phyloP scores from a whole-genome alignment of 2,888 invertebrate genomes.

The Helobdella robusta region DNA sequence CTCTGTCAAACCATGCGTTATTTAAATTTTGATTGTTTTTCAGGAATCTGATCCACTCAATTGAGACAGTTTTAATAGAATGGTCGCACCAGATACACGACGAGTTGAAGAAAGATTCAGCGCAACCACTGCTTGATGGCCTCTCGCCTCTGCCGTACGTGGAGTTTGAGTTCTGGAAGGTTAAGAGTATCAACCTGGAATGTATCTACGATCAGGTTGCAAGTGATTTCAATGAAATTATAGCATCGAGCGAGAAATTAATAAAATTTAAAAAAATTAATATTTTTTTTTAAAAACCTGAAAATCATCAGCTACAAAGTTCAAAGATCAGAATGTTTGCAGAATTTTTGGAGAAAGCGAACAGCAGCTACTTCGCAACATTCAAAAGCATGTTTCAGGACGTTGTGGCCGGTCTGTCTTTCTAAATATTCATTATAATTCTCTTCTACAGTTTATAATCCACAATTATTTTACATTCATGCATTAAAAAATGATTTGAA shows the following conservation, averaged over 20 bases:
- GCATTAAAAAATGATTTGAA: no score
- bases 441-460: no score
- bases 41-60: constrained; percentile 67
- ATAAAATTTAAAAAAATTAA: neutral
- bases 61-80: constrained; percentile 87
- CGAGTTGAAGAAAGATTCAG: constrained; percentile 77
- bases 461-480: no score
- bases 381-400: constrained; percentile 79
- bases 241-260: neutral
- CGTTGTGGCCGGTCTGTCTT: constrained; percentile 64
- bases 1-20: neutral
- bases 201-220: constrained; percentile 78
- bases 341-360: constrained; percentile 74
- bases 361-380: constrained; percentile 83
- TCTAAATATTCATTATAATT: neutral
- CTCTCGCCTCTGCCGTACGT: constrained; percentile 69
- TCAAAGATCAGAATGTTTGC: constrained; percentile 76
- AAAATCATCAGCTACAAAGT: constrained; percentile 46
- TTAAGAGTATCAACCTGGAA: constrained; percentile 69
- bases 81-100: constrained; percentile 86
- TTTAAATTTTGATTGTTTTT: neutral
- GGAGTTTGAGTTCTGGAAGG: constrained; percentile 77
- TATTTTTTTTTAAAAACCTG: neutral
- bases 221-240: neutral
- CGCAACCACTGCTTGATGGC: constrained; percentile 67